Conservation (phyloP, 2,113 vertebrate species). For the Amazona vittata region DNA sequence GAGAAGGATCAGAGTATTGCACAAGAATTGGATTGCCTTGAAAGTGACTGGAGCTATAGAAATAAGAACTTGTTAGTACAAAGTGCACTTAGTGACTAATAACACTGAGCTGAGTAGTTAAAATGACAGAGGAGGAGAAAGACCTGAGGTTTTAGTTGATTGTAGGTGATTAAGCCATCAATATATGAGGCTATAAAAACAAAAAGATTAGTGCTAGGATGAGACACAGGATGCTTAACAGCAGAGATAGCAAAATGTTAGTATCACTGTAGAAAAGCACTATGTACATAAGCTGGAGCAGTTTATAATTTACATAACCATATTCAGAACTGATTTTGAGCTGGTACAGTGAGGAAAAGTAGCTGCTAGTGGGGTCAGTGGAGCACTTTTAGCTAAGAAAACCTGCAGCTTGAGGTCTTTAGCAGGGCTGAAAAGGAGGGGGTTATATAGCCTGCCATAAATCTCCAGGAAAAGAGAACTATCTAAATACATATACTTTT, state of each 20-base stretch:
- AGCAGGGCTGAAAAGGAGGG: neutral
- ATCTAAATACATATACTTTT: neutral
- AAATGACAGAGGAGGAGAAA: constrained; percentile 22
- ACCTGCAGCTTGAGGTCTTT: neutral
- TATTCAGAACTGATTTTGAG: neutral
- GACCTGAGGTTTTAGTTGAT: constrained; percentile 10
- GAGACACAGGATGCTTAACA: neutral
- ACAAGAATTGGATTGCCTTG: neutral
- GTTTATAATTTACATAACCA: neutral
- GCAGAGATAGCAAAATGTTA: neutral
- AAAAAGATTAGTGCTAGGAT: neutral
- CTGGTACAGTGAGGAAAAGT: neutral
- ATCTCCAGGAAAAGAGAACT: neutral
- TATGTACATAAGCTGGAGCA: neutral
- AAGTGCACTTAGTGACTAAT: constrained; percentile 47
- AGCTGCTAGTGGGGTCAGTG: neutral
- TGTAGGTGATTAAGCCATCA: constrained; percentile 16
- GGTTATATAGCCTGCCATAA: neutral
- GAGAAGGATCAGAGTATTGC: neutral
- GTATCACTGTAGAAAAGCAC: neutral
- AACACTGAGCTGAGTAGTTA: constrained; percentile 17
- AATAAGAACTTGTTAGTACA: constrained; percentile 16
- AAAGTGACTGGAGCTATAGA: constrained; percentile 20
- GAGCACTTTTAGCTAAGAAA: neutral
- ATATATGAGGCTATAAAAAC: neutral